Percentiles rank a stretch among this genome's conserved stretches.
Conservation (phyloP, 1,140 invertebrate species). For the Samia ricini region DNA sequence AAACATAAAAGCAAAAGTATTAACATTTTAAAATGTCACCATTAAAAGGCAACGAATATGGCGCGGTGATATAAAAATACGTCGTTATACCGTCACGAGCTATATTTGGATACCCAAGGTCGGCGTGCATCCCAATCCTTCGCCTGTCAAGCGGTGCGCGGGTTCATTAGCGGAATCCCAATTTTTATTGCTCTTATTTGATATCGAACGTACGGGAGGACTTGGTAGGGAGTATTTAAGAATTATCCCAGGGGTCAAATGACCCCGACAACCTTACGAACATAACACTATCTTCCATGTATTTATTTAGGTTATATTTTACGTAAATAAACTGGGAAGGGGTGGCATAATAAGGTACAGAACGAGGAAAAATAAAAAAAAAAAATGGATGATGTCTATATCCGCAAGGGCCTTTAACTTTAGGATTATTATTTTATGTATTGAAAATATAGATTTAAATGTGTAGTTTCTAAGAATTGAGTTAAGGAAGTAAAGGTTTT, state of each 20-base stretch:
- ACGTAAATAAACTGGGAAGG: too few relatives aligned
- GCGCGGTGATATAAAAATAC: background rate
- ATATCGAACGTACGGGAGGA: background rate
- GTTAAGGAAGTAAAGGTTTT: too few relatives aligned
- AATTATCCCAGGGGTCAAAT: background rate
- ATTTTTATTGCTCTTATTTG: background rate
- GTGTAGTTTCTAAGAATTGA: too few relatives aligned
- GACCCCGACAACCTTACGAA: background rate
- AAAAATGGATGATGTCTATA: too few relatives aligned
- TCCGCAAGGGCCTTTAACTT: too few relatives aligned
- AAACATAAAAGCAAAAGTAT: background rate
- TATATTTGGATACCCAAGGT: conserved; percentile 10
- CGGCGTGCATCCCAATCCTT: conserved; percentile 1
- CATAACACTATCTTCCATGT: too few relatives aligned
- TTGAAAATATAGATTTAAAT: too few relatives aligned
- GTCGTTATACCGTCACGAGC: conserved; percentile 7
- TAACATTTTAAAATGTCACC: background rate
- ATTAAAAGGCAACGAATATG: conserved; percentile 2
- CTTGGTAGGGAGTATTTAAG: background rate
- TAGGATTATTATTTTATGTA: too few relatives aligned
- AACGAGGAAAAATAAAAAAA: too few relatives aligned
- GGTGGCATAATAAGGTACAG: too few relatives aligned
- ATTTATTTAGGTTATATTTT: too few relatives aligned
- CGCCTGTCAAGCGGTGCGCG: conserved; percentile 5
- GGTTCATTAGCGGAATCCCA: conserved; percentile 4